Conservation (phyloP, 2,113 vertebrate species). For the Crotophaga sulcirostris region DNA sequence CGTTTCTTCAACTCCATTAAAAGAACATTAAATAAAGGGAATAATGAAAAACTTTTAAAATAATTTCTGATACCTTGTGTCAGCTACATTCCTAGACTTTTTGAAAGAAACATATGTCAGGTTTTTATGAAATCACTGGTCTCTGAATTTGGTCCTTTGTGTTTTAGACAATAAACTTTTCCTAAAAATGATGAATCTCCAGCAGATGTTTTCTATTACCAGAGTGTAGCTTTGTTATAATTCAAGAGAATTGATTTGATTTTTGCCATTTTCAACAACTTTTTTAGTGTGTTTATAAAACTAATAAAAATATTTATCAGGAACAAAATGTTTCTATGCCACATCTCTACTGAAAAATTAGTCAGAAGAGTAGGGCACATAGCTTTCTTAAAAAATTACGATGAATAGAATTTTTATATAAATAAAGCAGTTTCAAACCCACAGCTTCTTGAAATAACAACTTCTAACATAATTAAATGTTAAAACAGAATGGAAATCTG, state of each 20-base stretch:
- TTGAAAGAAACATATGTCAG: not conserved
- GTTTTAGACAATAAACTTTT: conserved; percentile 24
- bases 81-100: not conserved
- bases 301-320: conserved; percentile 56
- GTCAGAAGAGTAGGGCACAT: not conserved
- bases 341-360: conserved; percentile 36
- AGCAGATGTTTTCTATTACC: conserved; percentile 55
- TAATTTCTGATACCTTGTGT: not conserved
- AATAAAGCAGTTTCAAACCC: conserved; percentile 53
- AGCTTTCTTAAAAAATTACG: conserved; percentile 36
- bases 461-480: conserved; percentile 63
- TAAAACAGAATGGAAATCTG: conserved; percentile 69
- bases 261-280: conserved; percentile 57
- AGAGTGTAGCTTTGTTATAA: conserved; percentile 27
- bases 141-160: not conserved
- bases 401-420: conserved; percentile 42
- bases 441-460: conserved; percentile 66
- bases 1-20: not conserved
- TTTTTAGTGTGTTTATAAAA: conserved; percentile 57
- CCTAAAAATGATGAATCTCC: not conserved
- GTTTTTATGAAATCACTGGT: not conserved
- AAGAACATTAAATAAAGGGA: not conserved
- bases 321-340: conserved; percentile 15
- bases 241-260: conserved; percentile 49
- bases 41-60: not conserved